phyloP scores from a whole-genome alignment of 2,797 vertebrate genomes.

The Lepilemur septentrionalis region DNA sequence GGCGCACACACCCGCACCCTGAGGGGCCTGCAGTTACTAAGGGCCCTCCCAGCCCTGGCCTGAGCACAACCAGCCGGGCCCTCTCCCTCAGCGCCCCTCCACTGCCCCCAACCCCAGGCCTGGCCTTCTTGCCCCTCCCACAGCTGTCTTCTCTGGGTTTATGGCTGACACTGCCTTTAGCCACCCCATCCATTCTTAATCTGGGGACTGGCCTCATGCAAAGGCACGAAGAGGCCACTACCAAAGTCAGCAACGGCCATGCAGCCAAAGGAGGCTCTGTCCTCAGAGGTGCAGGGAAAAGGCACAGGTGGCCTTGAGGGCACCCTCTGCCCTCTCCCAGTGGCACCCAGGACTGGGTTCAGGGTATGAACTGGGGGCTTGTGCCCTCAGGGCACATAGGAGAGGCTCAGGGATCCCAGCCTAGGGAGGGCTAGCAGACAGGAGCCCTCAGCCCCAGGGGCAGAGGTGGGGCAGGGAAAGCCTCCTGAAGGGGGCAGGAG shows the following conservation, averaged over 20 bases:
- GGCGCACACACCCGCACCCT: neutral
- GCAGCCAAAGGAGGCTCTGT: neutral
- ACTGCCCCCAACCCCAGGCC: rapidly evolving
- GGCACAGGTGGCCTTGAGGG: neutral
- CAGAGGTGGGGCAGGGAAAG: neutral
- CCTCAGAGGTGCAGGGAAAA: neutral
- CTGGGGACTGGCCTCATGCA: neutral
- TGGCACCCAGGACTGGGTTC: neutral
- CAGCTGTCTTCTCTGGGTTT: neutral
- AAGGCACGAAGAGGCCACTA: neutral
- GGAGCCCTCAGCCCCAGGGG: neutral
- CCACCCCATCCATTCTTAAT: neutral
- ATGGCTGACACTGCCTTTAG: too few relatives aligned
- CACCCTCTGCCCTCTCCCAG: neutral
- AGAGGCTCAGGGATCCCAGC: neutral
- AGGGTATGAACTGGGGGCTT: neutral
- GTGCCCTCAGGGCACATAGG: neutral
- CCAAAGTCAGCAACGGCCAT: rapidly evolving
- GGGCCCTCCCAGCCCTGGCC: neutral
- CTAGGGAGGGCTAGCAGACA: neutral
- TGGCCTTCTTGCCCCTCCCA: neutral
- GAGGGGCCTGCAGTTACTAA: neutral
- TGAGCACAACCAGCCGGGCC: neutral
- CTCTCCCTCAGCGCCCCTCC: neutral
- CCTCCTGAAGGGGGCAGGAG: neutral